Percentiles rank a stretch among this genome's conserved stretches.
Evolutionary conservation across 64 coral and sea anemone genomes (phyloP).

Genomic region (Exaiptasia diaphana): DNA sequence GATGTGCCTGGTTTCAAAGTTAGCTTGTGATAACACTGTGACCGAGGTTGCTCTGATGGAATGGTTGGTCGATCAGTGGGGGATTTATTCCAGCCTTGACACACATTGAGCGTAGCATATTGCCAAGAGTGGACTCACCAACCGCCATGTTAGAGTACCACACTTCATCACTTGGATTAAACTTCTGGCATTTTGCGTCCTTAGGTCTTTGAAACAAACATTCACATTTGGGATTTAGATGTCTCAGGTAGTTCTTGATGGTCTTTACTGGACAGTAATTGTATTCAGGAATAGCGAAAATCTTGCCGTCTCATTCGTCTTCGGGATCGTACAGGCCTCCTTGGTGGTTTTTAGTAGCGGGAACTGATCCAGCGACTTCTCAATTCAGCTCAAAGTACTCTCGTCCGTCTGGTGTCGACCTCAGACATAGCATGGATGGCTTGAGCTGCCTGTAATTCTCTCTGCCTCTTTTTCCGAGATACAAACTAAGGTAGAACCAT

Average conservation of each 20-base stretch:
- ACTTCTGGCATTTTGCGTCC: not conserved
- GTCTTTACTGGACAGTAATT: slow-evolving; percentile 25
- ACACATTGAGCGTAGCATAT: slow-evolving; percentile 5
- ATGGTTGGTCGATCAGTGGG: slow-evolving; percentile 39
- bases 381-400: slow-evolving; percentile 27
- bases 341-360: slow-evolving; percentile 44
- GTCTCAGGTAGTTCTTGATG: slow-evolving; percentile 23
- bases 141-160: slow-evolving; percentile 33
- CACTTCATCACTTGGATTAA: not conserved
- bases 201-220: slow-evolving; percentile 47
- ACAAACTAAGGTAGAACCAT: slow-evolving; percentile 35
- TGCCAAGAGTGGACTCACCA: not conserved
- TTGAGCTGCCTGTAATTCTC: slow-evolving; percentile 34
- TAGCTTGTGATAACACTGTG: not conserved
- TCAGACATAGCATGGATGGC: not conserved
- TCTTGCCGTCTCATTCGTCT: slow-evolving; percentile 37
- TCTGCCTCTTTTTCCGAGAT: slow-evolving; percentile 39
- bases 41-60: slow-evolving; percentile 7
- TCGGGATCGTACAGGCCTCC: slow-evolving; percentile 20
- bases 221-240: slow-evolving; percentile 33
- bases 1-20: not conserved
- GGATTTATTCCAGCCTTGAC: slow-evolving; percentile 19
- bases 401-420: not conserved
- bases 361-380: not conserved
- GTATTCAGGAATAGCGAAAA: not conserved